Conservation (phyloP, 2,113 vertebrate genomes). For the Zosterops pallidus region DNA sequence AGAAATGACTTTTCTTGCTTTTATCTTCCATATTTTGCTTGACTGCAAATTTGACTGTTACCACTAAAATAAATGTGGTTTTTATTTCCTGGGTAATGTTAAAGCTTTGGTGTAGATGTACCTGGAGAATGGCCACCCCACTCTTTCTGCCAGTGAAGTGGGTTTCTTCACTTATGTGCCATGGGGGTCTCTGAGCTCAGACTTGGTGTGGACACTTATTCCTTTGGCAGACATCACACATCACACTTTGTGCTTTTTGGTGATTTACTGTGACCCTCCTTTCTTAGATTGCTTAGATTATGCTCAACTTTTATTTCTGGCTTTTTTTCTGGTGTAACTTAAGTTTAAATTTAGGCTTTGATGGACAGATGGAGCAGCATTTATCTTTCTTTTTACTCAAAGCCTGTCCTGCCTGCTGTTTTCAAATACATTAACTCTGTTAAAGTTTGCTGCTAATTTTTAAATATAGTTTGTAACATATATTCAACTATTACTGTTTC, state of each 20-base stretch:
- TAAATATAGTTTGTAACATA: not conserved
- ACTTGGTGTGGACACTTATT: not conserved
- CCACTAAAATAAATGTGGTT: not conserved
- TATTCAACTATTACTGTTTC: not conserved
- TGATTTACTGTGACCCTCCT: not conserved
- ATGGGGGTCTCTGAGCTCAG: not conserved
- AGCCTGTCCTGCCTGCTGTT: not conserved
- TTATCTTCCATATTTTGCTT: constrained; percentile 11
- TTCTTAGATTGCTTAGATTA: not conserved
- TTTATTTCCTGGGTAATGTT: constrained; percentile 1
- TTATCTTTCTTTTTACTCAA: not conserved
- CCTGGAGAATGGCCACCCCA: not conserved
- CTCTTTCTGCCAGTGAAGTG: not conserved
- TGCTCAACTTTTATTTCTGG: not conserved
- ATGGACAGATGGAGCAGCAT: not conserved
- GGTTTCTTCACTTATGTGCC: not conserved
- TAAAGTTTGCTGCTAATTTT: not conserved
- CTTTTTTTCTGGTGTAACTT: not conserved
- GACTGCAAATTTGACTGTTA: constrained; percentile 1
- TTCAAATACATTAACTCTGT: not conserved
- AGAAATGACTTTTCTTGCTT: not conserved
- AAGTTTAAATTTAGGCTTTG: not conserved
- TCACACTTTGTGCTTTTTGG: not conserved
- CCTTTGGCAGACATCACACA: not conserved
- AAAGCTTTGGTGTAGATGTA: not conserved